phyloP scores from a whole-genome alignment of 2,113 vertebrate genomes.

The human (Homo sapiens) region DNA sequence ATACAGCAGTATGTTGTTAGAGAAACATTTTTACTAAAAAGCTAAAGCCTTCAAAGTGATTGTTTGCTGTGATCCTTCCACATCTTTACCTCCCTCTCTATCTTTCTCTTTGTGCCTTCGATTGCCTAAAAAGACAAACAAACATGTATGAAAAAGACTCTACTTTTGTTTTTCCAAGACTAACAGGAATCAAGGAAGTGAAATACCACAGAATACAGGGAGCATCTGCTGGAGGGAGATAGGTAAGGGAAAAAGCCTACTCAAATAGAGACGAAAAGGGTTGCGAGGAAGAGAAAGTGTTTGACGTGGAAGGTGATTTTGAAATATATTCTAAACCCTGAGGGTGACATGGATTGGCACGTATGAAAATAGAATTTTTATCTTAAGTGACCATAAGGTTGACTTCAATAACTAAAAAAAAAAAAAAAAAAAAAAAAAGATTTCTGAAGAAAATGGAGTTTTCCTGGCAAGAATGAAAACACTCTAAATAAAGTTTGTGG shows the following conservation, averaged over 20 bases:
- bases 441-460: background rate
- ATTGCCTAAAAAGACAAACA: conserved; percentile 71
- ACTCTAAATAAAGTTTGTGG: background rate
- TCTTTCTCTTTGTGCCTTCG: conserved; percentile 60
- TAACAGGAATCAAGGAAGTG: conserved; percentile 45
- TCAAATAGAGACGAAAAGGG: no score
- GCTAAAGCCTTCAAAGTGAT: conserved; percentile 75
- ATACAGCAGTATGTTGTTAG: conserved; percentile 50
- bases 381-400: background rate
- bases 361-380: background rate
- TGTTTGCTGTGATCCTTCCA: conserved; percentile 66
- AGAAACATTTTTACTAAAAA: conserved; percentile 72
- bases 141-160: conserved; percentile 60
- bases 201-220: background rate
- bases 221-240: background rate
- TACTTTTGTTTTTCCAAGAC: conserved; percentile 41
- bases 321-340: background rate
- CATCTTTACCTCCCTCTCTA: conserved; percentile 52
- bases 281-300: background rate
- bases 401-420: background rate
- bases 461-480: background rate
- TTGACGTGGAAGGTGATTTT: background rate
- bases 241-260: background rate
- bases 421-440: background rate
- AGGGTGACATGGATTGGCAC: background rate